These are phyloP conservation scores for Copidosoma floridanum DNA, from an alignment of 1,140 invertebrate genomes.

Conservation along the genomic window DNA sequence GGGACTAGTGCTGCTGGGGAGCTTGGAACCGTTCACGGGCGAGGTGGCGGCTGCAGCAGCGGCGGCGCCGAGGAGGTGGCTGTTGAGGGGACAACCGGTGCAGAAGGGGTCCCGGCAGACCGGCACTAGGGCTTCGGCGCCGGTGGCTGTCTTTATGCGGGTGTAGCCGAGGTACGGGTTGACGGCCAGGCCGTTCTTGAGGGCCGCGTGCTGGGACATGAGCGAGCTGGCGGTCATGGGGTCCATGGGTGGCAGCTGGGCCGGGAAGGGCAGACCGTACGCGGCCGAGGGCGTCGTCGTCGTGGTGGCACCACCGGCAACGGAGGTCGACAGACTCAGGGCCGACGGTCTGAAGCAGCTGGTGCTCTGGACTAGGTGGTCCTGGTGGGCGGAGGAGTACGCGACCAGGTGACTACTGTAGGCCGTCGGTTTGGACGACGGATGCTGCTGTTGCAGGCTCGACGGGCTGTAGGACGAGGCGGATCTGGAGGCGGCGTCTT, in stretches of 20 bases:
- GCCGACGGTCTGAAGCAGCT: slow-evolving; percentile 65
- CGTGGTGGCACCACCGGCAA: slow-evolving; percentile 57
- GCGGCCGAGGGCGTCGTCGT: slow-evolving; percentile 57
- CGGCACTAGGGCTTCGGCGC: slow-evolving; percentile 61
- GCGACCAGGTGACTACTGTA: slow-evolving; percentile 48
- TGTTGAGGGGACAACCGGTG: slow-evolving; percentile 83
- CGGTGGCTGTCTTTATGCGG: slow-evolving; percentile 64
- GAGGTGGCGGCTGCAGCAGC: slow-evolving; percentile 54
- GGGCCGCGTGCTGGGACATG: slow-evolving; percentile 68
- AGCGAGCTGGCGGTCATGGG: slow-evolving; percentile 70
- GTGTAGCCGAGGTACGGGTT: slow-evolving; percentile 74
- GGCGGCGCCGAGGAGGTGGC: slow-evolving; percentile 64
- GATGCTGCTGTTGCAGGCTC: slow-evolving; percentile 36
- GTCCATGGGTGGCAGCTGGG: slow-evolving; percentile 65
- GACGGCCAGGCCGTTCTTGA: slow-evolving; percentile 60
- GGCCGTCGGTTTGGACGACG: slow-evolving; percentile 56
- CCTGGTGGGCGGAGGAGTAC: slow-evolving; percentile 62
- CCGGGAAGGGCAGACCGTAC: slow-evolving; percentile 55
- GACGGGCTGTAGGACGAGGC: not conserved
- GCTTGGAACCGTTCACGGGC: slow-evolving; percentile 66
- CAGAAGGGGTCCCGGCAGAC: slow-evolving; percentile 90
- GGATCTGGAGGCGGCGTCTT: not conserved
- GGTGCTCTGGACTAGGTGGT: slow-evolving; percentile 55
- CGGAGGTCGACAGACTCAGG: slow-evolving; percentile 56
- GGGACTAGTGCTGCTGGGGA: slow-evolving; percentile 23